Percentiles rank a stretch among this genome's conserved stretches.
phyloP scores from a whole-genome alignment of 2,888 invertebrate species.

The Camponotus fellah region DNA sequence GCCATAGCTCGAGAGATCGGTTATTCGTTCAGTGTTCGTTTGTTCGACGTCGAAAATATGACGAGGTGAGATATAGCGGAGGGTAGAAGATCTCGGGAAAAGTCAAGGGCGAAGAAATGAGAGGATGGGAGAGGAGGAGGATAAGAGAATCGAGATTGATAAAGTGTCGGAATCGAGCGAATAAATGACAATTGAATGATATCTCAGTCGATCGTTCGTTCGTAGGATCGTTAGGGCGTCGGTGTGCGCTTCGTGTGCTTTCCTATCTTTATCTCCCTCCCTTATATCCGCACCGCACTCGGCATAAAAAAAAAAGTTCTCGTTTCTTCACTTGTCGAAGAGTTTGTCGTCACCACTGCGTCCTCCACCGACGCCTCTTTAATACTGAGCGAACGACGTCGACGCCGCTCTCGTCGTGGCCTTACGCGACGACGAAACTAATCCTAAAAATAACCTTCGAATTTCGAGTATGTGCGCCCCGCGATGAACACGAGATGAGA shows the following conservation, averaged over 20 bases:
- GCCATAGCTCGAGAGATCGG: conserved; percentile 77
- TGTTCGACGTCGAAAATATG: conserved; percentile 68
- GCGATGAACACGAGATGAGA: conserved; percentile 57
- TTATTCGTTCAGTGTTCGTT: conserved; percentile 77
- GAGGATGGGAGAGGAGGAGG: conserved; percentile 2
- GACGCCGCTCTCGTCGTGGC: conserved; percentile 74
- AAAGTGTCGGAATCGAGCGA: conserved; percentile 5
- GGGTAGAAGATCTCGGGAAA: background rate
- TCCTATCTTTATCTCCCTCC: conserved; percentile 44
- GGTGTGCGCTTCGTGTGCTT: conserved; percentile 67
- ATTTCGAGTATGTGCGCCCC: conserved; percentile 78
- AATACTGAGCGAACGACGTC: conserved; percentile 79
- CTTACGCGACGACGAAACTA: conserved; percentile 75
- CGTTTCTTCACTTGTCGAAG: conserved; percentile 67
- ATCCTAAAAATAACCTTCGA: conserved; percentile 81
- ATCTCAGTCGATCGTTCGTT: conserved; percentile 81
- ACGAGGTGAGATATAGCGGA: conserved; percentile 37
- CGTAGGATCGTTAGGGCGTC: conserved; percentile 77
- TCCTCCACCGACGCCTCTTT: conserved; percentile 83
- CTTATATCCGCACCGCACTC: conserved; percentile 46
- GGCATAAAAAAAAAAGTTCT: conserved; percentile 3
- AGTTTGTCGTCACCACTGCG: conserved; percentile 78
- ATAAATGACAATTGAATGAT: conserved; percentile 34
- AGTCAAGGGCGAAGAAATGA: background rate
- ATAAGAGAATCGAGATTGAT: background rate